These are phyloP conservation scores for Psophia crepitans DNA, from an alignment of 2,113 vertebrate genomes.

Conservation along the genomic window DNA sequence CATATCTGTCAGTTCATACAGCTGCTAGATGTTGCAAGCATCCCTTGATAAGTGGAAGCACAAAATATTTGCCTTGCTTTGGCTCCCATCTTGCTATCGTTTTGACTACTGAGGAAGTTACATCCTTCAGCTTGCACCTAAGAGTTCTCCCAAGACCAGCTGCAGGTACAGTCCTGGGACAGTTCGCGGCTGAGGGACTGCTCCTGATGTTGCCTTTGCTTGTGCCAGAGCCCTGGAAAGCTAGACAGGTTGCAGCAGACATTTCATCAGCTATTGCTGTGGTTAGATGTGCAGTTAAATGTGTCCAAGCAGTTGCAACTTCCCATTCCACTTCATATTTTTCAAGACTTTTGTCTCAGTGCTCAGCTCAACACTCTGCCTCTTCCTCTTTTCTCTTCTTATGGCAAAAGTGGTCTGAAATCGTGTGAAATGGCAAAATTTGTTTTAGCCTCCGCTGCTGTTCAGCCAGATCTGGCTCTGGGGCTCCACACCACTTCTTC, in stretches of 20 bases:
- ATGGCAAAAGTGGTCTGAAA: neutral
- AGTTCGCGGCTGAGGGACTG: accelerated
- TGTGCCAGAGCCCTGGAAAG: neutral
- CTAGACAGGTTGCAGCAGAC: neutral
- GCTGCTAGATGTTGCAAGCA: neutral
- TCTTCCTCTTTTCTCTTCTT: neutral
- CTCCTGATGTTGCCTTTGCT: neutral
- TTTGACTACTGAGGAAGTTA: neutral
- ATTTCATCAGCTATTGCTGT: neutral
- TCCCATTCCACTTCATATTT: neutral
- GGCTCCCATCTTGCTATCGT: neutral
- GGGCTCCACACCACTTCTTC: neutral
- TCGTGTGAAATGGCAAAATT: neutral
- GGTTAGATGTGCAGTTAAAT: neutral
- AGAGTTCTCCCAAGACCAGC: neutral
- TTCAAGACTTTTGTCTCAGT: neutral
- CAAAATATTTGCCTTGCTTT: neutral
- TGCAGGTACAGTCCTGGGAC: neutral
- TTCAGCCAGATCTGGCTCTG: neutral
- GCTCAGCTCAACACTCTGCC: neutral
- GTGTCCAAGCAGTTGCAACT: neutral
- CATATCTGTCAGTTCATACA: neutral
- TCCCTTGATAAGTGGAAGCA: neutral
- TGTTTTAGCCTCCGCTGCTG: neutral
- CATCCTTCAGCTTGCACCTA: neutral